phyloP scores from a whole-genome alignment of 1,140 invertebrate genomes.

The Cydia pomonella region DNA sequence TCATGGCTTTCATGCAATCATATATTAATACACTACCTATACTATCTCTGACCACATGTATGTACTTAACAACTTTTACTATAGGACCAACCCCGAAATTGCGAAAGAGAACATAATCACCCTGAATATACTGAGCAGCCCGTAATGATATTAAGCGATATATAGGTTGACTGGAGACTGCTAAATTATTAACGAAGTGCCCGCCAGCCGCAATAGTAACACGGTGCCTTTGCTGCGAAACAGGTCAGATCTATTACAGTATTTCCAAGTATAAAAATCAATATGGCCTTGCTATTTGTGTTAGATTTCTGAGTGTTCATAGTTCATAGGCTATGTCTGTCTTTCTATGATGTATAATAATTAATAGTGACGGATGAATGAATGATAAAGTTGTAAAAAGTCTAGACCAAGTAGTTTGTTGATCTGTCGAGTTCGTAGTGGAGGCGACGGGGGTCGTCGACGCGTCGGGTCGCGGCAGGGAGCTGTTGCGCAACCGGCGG shows the following conservation, averaged over 20 bases:
- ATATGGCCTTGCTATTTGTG: conserved; percentile 10
- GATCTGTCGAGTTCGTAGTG: conserved; percentile 42
- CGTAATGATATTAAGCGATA: not conserved
- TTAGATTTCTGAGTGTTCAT: not conserved
- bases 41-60: too few relatives aligned
- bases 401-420: conserved; percentile 53
- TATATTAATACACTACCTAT: too few relatives aligned
- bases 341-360: not conserved
- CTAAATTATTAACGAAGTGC: conserved; percentile 17
- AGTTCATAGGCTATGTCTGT: not conserved
- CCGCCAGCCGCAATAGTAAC: not conserved
- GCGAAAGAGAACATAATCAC: too few relatives aligned
- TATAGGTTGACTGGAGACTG: not conserved
- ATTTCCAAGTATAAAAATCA: conserved; percentile 12
- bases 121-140: not conserved
- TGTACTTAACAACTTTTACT: too few relatives aligned
- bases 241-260: conserved; percentile 9
- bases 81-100: too few relatives aligned
- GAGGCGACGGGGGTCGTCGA: conserved; percentile 38
- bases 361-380: not conserved
- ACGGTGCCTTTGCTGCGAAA: not conserved
- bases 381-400: conserved; percentile 41
- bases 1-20: too few relatives aligned
- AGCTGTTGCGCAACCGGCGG: conserved; percentile 46
- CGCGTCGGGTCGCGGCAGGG: conserved; percentile 30